Conservation (phyloP, 2,113 vertebrate genomes). For the Alouatta palliata region DNA sequence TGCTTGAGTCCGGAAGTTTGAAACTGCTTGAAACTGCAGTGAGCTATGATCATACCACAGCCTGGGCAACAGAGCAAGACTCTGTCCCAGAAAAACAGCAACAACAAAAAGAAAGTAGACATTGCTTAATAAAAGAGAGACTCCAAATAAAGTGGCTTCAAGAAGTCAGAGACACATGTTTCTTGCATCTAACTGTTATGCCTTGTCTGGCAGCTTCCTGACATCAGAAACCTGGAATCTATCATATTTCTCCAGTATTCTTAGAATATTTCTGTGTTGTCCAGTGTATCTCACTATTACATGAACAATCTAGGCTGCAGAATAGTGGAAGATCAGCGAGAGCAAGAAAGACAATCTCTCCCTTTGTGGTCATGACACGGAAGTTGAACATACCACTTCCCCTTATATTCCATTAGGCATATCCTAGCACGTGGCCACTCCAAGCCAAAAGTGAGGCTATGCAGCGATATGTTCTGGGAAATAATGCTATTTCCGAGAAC, state of each 20-base stretch:
- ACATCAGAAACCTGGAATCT: background rate
- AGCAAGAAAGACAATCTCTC: background rate
- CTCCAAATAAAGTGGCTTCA: background rate
- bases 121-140: background rate
- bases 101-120: background rate
- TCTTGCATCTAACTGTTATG: background rate
- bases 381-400: background rate
- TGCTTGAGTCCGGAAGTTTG: too few species aligned
- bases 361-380: background rate
- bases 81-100: too few species aligned
- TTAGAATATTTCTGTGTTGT: background rate
- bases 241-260: background rate
- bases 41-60: too few species aligned
- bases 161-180: background rate
- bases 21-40: too few species aligned
- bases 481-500: background rate
- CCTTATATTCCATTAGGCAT: background rate
- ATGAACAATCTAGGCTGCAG: background rate
- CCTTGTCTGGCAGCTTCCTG: background rate
- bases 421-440: background rate
- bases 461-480: fast-evolving
- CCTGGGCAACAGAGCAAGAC: too few species aligned
- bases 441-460: background rate
- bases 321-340: background rate
- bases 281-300: background rate